Evolutionary conservation across 1,140 invertebrate genomes (phyloP).

Genomic region (Drosophila jambulina): DNA sequence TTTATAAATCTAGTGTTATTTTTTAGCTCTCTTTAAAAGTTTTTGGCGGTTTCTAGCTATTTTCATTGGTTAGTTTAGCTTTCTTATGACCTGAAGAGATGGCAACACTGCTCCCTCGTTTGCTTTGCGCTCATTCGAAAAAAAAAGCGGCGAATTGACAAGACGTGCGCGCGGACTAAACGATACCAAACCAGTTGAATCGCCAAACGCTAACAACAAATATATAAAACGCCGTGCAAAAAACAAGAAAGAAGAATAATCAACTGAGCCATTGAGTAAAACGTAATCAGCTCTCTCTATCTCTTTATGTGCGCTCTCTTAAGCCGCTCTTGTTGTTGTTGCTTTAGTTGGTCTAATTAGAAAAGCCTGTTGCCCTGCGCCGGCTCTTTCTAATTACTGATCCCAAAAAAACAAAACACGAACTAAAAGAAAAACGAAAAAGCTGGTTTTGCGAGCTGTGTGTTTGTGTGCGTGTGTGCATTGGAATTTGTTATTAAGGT

Average conservation of each 20-base stretch:
- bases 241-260: conserved; percentile 15
- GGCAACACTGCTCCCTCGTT: too few species aligned
- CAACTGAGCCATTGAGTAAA: conserved; percentile 24
- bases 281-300: conserved; percentile 30
- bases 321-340: conserved; percentile 31
- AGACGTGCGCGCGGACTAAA: conserved; percentile 35
- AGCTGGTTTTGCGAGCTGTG: conserved; percentile 42
- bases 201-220: conserved; percentile 35
- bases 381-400: conserved; percentile 73
- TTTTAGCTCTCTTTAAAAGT: too few species aligned
- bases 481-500: conserved; percentile 82
- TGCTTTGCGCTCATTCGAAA: conserved; percentile 5
- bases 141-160: conserved; percentile 9
- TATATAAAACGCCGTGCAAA: conserved; percentile 33
- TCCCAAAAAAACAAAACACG: conserved; percentile 51
- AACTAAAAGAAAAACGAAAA: conserved; percentile 9
- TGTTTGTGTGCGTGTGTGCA: conserved; percentile 53
- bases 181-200: conserved; percentile 3
- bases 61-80: too few species aligned
- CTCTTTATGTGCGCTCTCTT: conserved; percentile 2
- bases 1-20: too few species aligned
- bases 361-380: conserved; percentile 54
- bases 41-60: too few species aligned
- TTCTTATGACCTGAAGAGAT: too few species aligned
- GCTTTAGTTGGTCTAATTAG: conserved; percentile 46